phyloP scores from a whole-genome alignment of 2,888 invertebrate species.

The Dorcus hopei region DNA sequence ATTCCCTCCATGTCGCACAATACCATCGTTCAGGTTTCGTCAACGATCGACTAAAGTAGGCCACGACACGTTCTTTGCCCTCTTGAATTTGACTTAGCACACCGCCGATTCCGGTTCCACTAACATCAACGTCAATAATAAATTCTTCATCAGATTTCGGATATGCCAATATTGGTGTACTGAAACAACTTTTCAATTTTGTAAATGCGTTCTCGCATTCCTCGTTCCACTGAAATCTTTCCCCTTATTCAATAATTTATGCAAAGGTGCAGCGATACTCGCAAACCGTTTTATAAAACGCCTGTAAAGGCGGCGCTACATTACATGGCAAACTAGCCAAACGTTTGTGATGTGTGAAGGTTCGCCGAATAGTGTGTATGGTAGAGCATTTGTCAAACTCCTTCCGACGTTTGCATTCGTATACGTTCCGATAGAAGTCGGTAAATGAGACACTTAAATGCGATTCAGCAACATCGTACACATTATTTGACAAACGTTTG shows the following conservation, averaged over 20 bases:
- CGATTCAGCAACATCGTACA: too few relatives aligned
- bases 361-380: too few relatives aligned
- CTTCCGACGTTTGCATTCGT: too few relatives aligned
- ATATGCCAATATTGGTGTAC: slow-evolving; percentile 21
- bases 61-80: neutral
- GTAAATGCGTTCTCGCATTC: slow-evolving; percentile 17
- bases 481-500: too few relatives aligned
- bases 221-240: slow-evolving; percentile 16
- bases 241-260: slow-evolving; percentile 19
- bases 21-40: neutral
- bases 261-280: slow-evolving; percentile 15
- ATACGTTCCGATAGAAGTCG: too few relatives aligned
- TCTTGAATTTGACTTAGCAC: neutral
- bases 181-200: neutral
- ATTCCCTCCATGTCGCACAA: neutral
- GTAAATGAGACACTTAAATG: too few relatives aligned
- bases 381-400: too few relatives aligned
- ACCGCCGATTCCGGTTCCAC: neutral
- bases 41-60: neutral
- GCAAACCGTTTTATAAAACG: slow-evolving; percentile 24
- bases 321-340: too few relatives aligned
- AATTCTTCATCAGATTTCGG: slow-evolving; percentile 15
- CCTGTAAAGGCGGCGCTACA: too few relatives aligned
- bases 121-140: neutral
- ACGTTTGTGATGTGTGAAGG: too few relatives aligned